A percentile compares a stretch with the other conserved stretches of the same genome.
Evolutionary conservation across 2,888 invertebrate genomes (phyloP).

Genomic region (Lycophotia porphyrea): DNA sequence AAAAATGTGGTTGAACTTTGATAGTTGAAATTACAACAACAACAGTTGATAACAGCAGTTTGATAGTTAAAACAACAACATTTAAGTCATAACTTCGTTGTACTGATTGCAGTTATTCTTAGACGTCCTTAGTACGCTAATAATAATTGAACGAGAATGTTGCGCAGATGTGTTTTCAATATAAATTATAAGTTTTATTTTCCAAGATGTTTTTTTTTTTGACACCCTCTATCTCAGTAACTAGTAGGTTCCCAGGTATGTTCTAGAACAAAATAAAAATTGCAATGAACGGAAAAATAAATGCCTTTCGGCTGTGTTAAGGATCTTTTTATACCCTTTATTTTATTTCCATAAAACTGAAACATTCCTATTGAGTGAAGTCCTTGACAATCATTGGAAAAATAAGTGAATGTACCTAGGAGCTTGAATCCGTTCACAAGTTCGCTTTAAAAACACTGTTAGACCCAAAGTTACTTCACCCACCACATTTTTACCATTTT

Average conservation of each 20-base stretch:
- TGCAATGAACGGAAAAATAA: not conserved
- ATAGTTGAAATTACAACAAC: too few species aligned
- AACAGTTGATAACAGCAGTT: too few species aligned
- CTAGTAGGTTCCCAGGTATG: not conserved
- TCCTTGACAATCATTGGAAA: not conserved
- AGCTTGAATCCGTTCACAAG: not conserved
- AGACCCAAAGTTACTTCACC: not conserved
- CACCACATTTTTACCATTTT: not conserved
- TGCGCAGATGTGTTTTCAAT: not conserved
- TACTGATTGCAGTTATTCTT: slow-evolving; percentile 3
- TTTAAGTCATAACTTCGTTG: not conserved
- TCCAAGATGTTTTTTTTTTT: not conserved
- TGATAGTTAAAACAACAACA: not conserved
- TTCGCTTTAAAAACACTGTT: not conserved
- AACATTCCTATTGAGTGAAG: not conserved
- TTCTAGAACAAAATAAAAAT: not conserved
- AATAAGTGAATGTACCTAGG: too few species aligned
- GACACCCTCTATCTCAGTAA: not conserved
- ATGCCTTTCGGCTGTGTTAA: not conserved
- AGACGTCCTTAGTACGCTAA: too few species aligned
- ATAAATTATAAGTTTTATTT: not conserved
- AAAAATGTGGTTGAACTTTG: too few species aligned
- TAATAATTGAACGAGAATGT: not conserved
- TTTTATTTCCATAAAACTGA: not conserved
- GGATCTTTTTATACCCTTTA: not conserved